phyloP scores from a whole-genome alignment of 2,888 invertebrate species.

The Fissipunctia ypsillon region DNA sequence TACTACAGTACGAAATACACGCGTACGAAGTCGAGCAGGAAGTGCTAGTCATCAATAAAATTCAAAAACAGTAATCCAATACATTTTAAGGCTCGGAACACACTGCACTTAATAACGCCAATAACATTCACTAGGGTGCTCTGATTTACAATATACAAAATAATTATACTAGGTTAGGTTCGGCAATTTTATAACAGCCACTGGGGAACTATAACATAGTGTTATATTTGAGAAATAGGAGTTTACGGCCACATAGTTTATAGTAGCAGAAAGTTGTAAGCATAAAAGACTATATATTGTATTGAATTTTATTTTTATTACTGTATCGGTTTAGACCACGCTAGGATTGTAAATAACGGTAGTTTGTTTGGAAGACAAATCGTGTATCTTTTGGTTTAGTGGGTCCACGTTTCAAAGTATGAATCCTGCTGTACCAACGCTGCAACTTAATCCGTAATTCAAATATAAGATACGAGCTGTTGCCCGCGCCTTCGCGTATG shows the following conservation, averaged over 20 bases:
- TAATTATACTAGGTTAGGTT: constrained; percentile 50
- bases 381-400: constrained; percentile 4
- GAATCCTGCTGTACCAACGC: not conserved
- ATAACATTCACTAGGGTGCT: constrained; percentile 48
- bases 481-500: too few species aligned
- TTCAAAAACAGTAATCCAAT: constrained; percentile 26
- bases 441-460: not conserved
- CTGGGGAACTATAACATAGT: constrained; percentile 56
- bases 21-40: too few species aligned
- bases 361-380: constrained; percentile 33
- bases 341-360: constrained; percentile 36
- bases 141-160: constrained; percentile 51
- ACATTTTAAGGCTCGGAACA: constrained; percentile 30
- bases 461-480: too few species aligned
- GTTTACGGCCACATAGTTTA: constrained; percentile 61
- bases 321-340: constrained; percentile 39
- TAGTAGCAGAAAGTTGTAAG: constrained; percentile 55
- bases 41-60: too few species aligned
- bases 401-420: not conserved
- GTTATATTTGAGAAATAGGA: constrained; percentile 63
- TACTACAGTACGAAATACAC: too few species aligned
- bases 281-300: constrained; percentile 52
- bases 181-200: constrained; percentile 58
- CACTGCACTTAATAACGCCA: constrained; percentile 47
- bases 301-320: constrained; percentile 52